Evolutionary conservation across 2,113 vertebrate species (phyloP).

Genomic region (Eurystomus gularis): DNA sequence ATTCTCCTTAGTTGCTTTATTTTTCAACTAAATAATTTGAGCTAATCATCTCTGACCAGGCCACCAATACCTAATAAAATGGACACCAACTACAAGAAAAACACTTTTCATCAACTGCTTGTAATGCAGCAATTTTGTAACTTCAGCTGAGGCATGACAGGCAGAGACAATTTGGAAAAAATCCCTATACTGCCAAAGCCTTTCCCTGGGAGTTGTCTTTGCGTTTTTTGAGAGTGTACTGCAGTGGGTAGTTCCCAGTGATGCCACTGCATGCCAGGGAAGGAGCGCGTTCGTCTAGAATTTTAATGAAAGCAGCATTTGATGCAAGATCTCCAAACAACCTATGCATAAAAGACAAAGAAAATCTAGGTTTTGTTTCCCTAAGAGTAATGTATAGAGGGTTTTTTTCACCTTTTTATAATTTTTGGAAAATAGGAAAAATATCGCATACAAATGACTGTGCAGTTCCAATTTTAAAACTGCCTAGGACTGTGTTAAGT

Average conservation of each 20-base stretch:
- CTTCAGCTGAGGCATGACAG: background rate
- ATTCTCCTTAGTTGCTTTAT: background rate
- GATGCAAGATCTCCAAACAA: background rate
- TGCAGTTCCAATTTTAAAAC: background rate
- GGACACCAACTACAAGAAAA: background rate
- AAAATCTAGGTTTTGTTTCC: background rate
- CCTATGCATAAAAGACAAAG: background rate
- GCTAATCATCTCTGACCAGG: background rate
- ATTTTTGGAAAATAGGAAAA: background rate
- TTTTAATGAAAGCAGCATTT: background rate
- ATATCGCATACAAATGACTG: background rate
- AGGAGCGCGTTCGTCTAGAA: background rate
- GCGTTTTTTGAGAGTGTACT: background rate
- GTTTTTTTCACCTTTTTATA: background rate
- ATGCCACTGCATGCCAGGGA: background rate
- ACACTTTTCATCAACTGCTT: background rate
- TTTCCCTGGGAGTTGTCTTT: background rate
- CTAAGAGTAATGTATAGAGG: background rate
- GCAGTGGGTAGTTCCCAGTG: background rate
- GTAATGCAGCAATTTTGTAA: background rate
- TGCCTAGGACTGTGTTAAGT: background rate
- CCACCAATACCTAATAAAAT: background rate
- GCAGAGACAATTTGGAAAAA: background rate
- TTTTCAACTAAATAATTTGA: background rate
- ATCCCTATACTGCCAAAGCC: background rate